phyloP scores from a whole-genome alignment of 2,113 vertebrate species.

The Nannobrachium achirus region DNA sequence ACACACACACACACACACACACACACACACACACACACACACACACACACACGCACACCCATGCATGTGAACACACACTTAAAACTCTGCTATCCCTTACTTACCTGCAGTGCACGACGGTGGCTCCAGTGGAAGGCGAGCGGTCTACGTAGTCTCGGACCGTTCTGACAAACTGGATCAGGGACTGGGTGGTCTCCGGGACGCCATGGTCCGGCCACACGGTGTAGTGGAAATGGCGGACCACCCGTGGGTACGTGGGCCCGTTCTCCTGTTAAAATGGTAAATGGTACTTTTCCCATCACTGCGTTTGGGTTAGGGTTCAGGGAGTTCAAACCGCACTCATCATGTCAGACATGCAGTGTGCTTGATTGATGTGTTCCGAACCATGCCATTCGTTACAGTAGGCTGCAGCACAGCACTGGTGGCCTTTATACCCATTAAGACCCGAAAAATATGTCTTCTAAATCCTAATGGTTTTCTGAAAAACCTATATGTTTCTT shows the following conservation, averaged over 20 bases:
- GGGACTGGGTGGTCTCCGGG: conserved; percentile 92
- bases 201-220: conserved; percentile 98
- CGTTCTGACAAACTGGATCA: conserved; percentile 94
- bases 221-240: conserved; percentile 97
- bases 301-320: too few relatives aligned
- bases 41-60: neutral
- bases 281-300: too few relatives aligned
- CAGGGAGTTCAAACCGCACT: too few relatives aligned
- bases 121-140: conserved; percentile 85
- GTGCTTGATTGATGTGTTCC: too few relatives aligned
- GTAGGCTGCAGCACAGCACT: too few relatives aligned
- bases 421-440: too few relatives aligned
- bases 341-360: too few relatives aligned
- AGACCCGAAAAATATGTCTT: too few relatives aligned
- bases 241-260: conserved; percentile 79
- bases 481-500: too few relatives aligned
- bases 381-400: too few relatives aligned
- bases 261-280: conserved; percentile 86
- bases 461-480: too few relatives aligned
- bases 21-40: neutral
- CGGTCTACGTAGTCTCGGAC: conserved; percentile 93
- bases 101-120: conserved; percentile 95
- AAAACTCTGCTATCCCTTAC: neutral
- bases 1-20: conserved; percentile 17
- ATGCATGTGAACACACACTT: neutral